These are phyloP conservation scores for Emydoidea blandingii DNA, from an alignment of 2,797 vertebrate species.

Conservation along the genomic window DNA sequence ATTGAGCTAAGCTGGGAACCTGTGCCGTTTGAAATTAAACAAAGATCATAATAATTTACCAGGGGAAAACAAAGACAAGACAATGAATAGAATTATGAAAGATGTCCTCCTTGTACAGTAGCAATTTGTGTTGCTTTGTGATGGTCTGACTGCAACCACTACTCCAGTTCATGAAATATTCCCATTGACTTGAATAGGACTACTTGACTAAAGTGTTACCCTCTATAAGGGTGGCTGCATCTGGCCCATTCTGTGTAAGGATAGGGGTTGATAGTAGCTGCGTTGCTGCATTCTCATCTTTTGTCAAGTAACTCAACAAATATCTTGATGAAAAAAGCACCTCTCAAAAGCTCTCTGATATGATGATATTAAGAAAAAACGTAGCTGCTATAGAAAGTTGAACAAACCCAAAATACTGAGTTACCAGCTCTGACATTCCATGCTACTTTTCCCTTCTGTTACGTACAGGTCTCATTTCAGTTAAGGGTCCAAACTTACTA, in stretches of 20 bases:
- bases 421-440: neutral
- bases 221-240: neutral
- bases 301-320: neutral
- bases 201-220: too few relatives aligned
- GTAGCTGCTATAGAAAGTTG: neutral
- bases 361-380: neutral
- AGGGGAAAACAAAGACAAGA: neutral
- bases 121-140: neutral
- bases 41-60: neutral
- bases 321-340: neutral
- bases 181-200: neutral
- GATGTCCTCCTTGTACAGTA: neutral
- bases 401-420: neutral
- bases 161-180: neutral
- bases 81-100: neutral
- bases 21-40: neutral
- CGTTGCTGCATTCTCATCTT: neutral
- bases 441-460: neutral
- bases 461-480: neutral
- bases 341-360: neutral
- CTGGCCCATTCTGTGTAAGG: neutral
- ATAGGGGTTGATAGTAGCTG: neutral
- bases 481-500: neutral
- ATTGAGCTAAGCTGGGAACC: neutral
- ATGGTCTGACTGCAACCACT: neutral